Conservation (phyloP, 2,113 vertebrate genomes). For the Eira barbara region DNA sequence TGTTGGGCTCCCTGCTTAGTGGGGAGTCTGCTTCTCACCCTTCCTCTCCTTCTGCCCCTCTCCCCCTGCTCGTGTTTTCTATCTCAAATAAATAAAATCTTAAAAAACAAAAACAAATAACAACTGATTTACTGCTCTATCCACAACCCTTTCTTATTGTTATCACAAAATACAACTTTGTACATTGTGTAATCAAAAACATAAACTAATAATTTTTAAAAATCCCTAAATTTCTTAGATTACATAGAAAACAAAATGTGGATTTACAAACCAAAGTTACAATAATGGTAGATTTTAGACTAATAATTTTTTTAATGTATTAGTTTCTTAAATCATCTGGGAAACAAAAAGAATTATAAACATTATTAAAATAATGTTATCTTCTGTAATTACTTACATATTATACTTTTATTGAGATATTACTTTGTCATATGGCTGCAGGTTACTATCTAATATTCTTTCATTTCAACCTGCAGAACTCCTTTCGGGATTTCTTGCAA, state of each 20-base stretch:
- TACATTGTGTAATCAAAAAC: neutral
- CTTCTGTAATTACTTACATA: neutral
- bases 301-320: neutral
- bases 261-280: neutral
- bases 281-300: neutral
- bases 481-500: neutral
- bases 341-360: neutral
- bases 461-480: neutral
- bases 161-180: neutral
- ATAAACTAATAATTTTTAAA: neutral
- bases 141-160: neutral
- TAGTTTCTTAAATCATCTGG: neutral
- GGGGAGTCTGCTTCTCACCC: too few relatives aligned
- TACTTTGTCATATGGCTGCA: neutral
- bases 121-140: neutral
- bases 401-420: neutral
- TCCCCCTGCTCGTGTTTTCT: too few relatives aligned
- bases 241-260: neutral
- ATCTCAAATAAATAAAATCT: too few relatives aligned
- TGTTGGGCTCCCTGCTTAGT: too few relatives aligned
- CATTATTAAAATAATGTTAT: neutral
- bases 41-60: too few relatives aligned
- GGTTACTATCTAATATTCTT: neutral
- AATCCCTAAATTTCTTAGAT: neutral
- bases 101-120: too few relatives aligned